Evolutionary conservation across 2,113 vertebrate species (phyloP), one percentile per base, ranked within the genome.

Genomic region (Equus przewalskii): DNA sequence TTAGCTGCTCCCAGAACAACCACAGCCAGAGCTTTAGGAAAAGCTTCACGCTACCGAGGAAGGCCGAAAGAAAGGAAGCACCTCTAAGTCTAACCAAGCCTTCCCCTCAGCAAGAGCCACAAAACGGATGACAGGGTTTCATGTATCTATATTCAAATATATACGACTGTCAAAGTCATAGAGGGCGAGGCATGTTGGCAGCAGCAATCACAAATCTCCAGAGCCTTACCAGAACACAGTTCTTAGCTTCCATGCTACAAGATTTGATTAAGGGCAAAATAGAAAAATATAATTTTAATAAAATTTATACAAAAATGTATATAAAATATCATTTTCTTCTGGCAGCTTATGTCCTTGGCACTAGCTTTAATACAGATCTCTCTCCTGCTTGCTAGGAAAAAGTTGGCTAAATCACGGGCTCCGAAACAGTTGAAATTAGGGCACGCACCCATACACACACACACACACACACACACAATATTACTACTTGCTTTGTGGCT

Each of bases 191-290:
- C n/a, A 41, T 2, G 22, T 49, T n/a, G 89, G n/a, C n/a, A 51
- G 62, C 30, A 36, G 75, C 83, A 19, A 41, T 13, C 41, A 26
- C 62, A 46, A 18, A 41, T 60, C 64, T 36, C 51, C 18, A 81
- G 80, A 84, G 36, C 44, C 72, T 87, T 73, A 30, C 65, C 54
- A 83, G 83, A 78, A 64, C 70, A 28, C 11, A 7, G 15, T 67
- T 80, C 82, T 91, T 67, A 72, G 58, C 51, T 60, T 82, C 64
- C 60, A 44, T 7, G n/a, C 79, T 62, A 1, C 6, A 78, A 65
- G 82, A 86, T 58, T 95, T 72, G 65, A 92, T 83, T 94, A 79
- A 88, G 41, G 44, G 8, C 30, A 87, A 87, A 60, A 64, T 2
- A 30, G 22, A 75, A 69, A 33, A 72, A 46, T 69, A 41, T 11